A percentile compares a stretch with the other conserved stretches of the same genome.
These are phyloP conservation scores for Sphecodes monilicornis DNA, from an alignment of 2,888 invertebrate genomes.

Conservation along the genomic window DNA sequence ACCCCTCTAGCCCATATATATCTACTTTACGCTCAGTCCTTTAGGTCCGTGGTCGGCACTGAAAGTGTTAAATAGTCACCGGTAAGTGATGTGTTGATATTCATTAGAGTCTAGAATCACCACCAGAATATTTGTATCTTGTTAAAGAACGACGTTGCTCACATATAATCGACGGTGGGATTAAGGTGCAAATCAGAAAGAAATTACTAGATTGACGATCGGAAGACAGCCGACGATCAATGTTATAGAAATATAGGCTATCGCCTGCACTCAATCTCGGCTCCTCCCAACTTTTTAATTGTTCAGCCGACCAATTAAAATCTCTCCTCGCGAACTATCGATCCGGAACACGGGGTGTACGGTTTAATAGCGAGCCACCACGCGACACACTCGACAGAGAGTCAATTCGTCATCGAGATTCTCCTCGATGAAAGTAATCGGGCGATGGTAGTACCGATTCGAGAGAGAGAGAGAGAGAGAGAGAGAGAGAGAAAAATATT, in stretches of 20 bases:
- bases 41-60: no score
- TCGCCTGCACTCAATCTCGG: background rate
- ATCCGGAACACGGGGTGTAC: background rate
- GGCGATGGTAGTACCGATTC: background rate
- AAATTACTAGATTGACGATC: background rate
- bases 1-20: no score
- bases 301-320: conserved; percentile 3
- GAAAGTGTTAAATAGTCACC: no score
- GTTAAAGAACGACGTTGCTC: background rate
- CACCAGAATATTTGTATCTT: background rate
- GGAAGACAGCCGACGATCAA: background rate
- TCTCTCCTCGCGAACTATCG: background rate
- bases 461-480: background rate
- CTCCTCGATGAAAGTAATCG: background rate
- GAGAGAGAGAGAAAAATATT: background rate
- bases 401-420: background rate
- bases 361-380: background rate
- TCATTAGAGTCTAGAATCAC: no score
- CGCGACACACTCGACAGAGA: background rate
- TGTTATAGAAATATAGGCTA: background rate
- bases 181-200: background rate
- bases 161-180: background rate
- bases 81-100: no score
- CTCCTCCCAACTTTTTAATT: conserved; percentile 13
- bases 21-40: no score